Evolutionary conservation across 2,888 invertebrate species (phyloP).

Genomic region (Protophormia terraenovae): DNA sequence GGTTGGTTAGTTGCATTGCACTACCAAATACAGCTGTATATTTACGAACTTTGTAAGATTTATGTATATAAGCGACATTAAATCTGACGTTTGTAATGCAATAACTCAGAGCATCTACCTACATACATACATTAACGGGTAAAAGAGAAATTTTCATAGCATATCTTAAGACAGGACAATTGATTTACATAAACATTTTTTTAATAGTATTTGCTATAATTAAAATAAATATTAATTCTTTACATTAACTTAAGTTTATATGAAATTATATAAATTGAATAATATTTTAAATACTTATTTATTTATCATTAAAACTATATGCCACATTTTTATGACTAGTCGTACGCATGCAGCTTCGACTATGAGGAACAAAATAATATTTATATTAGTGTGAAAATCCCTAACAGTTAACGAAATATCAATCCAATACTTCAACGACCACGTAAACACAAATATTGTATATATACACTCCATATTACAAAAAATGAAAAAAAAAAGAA

Average conservation of each 20-base stretch:
- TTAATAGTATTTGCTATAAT: neutral
- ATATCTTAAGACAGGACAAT: conserved; percentile 3
- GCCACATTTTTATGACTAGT: neutral
- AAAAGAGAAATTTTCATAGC: neutral
- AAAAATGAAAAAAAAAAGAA: neutral
- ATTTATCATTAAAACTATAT: conserved; percentile 22
- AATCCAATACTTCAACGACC: neutral
- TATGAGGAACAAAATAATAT: neutral
- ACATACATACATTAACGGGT: no score
- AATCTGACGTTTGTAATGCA: conserved; percentile 17
- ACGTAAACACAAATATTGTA: neutral
- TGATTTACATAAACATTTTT: conserved; percentile 43
- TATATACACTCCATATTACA: neutral
- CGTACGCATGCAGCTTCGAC: neutral
- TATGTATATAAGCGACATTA: conserved; percentile 35
- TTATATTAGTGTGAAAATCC: neutral
- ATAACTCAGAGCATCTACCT: conserved; percentile 5
- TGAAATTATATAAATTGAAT: neutral
- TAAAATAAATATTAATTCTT: neutral
- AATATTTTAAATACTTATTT: conserved; percentile 23
- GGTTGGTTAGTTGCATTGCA: neutral
- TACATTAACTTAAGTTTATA: neutral
- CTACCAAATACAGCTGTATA: neutral
- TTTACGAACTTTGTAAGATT: conserved; percentile 19
- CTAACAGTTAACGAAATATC: conserved; percentile 6